Evolutionary conservation across 2,888 invertebrate species (phyloP).

Genomic region (Drosophila suboccidentalis): DNA sequence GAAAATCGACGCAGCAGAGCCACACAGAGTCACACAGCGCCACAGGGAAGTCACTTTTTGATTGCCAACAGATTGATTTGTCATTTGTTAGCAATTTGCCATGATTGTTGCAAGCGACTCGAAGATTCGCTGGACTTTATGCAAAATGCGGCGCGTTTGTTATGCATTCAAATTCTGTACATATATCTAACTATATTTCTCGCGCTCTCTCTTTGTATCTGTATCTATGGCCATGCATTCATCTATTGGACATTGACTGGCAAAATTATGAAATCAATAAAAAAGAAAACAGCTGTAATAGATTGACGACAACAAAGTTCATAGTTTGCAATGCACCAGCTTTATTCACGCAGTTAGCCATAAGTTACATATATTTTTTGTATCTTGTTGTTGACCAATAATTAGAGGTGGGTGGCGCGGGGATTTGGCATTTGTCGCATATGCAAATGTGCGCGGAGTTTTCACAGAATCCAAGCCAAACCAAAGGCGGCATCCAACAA

Average conservation of each 20-base stretch:
- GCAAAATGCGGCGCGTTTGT: slow-evolving; percentile 52
- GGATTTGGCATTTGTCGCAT: slow-evolving; percentile 45
- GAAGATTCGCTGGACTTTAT: slow-evolving; percentile 14
- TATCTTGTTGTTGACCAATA: slow-evolving; percentile 12
- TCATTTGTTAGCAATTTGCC: slow-evolving; percentile 68
- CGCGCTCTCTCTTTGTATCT: slow-evolving; percentile 1
- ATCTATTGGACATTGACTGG: slow-evolving; percentile 72
- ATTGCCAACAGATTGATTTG: slow-evolving; percentile 77
- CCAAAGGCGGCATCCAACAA: slow-evolving; percentile 27
- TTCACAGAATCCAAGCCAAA: slow-evolving; percentile 47
- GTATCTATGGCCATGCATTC: slow-evolving; percentile 40
- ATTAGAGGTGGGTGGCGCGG: slow-evolving; percentile 41
- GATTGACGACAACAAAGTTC: slow-evolving; percentile 59
- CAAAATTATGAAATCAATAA: slow-evolving; percentile 75
- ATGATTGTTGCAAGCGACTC: slow-evolving; percentile 14
- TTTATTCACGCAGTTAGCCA: slow-evolving; percentile 22
- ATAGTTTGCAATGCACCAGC: slow-evolving; percentile 54
- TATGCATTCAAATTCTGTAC: slow-evolving; percentile 36
- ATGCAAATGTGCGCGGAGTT: slow-evolving; percentile 74
- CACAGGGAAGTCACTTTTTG: slow-evolving; percentile 71
- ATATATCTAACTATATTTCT: neutral
- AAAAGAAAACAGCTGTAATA: slow-evolving; percentile 44
- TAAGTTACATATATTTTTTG: slow-evolving; percentile 1
- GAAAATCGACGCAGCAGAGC: slow-evolving; percentile 63
- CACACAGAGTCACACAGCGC: slow-evolving; percentile 22